Evolutionary conservation across 1,140 invertebrate genomes (phyloP), one percentile per base, ranked within the genome.

Genomic region (Pogonomyrmex californicus): DNA sequence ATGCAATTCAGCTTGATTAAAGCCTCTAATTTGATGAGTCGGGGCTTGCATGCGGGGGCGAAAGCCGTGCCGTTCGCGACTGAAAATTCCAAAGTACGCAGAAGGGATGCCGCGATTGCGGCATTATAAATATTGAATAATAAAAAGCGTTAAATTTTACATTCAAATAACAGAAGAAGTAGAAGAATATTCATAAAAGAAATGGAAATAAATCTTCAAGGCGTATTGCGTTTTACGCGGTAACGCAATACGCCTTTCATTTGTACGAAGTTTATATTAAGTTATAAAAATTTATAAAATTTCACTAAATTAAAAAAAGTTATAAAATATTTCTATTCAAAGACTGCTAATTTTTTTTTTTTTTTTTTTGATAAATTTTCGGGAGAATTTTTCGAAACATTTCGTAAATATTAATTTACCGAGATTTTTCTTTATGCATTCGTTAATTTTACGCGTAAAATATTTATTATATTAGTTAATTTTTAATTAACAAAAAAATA

Each of bases 1-100:
- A 85, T 75, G 54, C 41, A 83, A 83, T 73, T 73, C n/a, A 47
- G 79, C 30, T 33, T 60, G 79, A 83, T 83, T 75, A 75, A 75
- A 83, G 41, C 12, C 12, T n/a, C 51, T 33, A 75, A 73, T 83
- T 83, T 83, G 44, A 83, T 60, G 79, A 73, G 7, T 12, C 33
- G 56, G 17, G 56, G 17, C 47, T 75, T 60, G 38, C 54, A 83
- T 58, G 79, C 79, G 17, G 30, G n/a, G 33, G 12, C 38, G 33
- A n/a, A 47, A 60, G 68, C 54, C 17, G 41, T 23, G 36, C n/a
- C 78, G 23, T n/a, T n/a, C 68, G 44, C 10, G 41, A 17, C 9
- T 38, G 4, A 60, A 62, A 73, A 4, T 10, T 30, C 9, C 49
- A 54, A 44, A 12, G 30, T 77, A 3, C n/a, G 17, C 5, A 58